Evolutionary conservation across 2,797 vertebrate genomes (phyloP).

Genomic region (Hafferia zeledoni): DNA sequence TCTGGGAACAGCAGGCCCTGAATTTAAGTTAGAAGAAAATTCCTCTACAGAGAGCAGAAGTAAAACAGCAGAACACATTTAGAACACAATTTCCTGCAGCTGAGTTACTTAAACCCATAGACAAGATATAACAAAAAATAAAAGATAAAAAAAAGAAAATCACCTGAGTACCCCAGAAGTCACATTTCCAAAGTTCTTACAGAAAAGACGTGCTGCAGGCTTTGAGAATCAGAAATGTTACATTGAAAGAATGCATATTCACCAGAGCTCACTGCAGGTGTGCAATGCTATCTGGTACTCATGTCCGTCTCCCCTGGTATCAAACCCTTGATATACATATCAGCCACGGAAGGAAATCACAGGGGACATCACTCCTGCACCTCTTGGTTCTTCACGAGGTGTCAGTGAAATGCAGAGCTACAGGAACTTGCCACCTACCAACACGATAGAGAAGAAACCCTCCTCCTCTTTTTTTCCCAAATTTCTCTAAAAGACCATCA

Average conservation of each 20-base stretch:
- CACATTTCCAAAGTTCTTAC: neutral
- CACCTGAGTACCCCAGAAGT: neutral
- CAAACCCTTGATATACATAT: neutral
- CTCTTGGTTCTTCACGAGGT: neutral
- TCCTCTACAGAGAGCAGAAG: neutral
- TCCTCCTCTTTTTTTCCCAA: fast-evolving
- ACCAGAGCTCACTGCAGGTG: neutral
- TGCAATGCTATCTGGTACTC: neutral
- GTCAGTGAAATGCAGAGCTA: neutral
- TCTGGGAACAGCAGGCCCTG: neutral
- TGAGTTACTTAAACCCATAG: neutral
- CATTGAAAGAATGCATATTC: neutral
- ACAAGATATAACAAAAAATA: neutral
- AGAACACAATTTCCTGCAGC: neutral
- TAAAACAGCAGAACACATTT: neutral
- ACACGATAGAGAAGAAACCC: neutral
- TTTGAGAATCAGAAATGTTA: neutral
- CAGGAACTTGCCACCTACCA: neutral
- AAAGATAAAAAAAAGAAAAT: neutral
- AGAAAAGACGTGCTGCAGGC: neutral
- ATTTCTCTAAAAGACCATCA: fast-evolving
- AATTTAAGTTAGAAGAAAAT: neutral
- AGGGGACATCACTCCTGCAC: neutral
- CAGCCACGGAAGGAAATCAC: neutral
- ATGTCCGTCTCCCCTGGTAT: neutral